These are phyloP conservation scores for Abscondita cerata DNA, from an alignment of 2,888 invertebrate genomes.

Conservation along the genomic window DNA sequence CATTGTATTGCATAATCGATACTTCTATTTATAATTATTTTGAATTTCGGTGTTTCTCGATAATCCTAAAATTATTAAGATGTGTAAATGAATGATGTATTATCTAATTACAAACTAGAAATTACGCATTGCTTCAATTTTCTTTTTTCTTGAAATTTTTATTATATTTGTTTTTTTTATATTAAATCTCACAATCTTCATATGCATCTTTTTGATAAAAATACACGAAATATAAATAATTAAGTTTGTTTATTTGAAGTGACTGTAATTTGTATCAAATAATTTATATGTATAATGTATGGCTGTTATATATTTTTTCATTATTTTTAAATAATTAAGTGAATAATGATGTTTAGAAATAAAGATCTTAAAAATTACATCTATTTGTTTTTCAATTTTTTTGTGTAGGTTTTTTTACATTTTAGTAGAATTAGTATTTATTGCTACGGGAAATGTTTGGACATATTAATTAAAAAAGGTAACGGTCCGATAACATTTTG, in stretches of 20 bases:
- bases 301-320: slow-evolving; percentile 58
- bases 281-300: slow-evolving; percentile 54
- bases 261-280: slow-evolving; percentile 47
- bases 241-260: slow-evolving; percentile 31
- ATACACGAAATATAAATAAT: slow-evolving; percentile 27
- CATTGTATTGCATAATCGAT: background rate
- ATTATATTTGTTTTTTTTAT: slow-evolving; percentile 13
- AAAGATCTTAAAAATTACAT: slow-evolving; percentile 35
- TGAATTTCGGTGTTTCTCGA: background rate
- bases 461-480: no score
- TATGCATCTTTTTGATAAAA: slow-evolving; percentile 29
- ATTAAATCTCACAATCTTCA: slow-evolving; percentile 18
- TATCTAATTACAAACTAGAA: slow-evolving; percentile 6
- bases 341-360: slow-evolving; percentile 58
- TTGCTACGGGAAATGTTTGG: no score
- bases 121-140: background rate
- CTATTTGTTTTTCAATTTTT: no score
- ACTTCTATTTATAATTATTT: slow-evolving; percentile 3
- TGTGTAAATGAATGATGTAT: slow-evolving; percentile 18
- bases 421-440: no score
- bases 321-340: slow-evolving; percentile 55
- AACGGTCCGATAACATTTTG: no score
- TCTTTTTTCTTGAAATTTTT: slow-evolving; percentile 11
- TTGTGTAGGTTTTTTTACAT: no score
- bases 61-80: slow-evolving; percentile 1